Base-by-base conservation (phyloP, 2,797 vertebrate species). In the Sebastes hubbsi region DNA sequence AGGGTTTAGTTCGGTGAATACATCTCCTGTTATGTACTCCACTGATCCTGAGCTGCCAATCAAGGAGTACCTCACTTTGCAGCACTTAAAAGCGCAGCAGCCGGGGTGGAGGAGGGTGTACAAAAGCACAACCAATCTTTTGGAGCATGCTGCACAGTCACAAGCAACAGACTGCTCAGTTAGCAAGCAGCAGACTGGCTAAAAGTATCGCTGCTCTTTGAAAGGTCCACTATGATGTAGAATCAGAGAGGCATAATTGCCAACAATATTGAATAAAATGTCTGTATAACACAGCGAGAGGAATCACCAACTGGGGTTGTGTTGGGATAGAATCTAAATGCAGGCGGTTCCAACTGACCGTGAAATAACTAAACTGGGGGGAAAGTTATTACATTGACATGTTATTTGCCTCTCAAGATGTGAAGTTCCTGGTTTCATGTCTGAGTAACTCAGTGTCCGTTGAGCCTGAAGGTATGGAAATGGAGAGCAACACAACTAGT, bases 391-490 rank as follows among this genome's bases (percentile, higher is more conserved):
- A 58, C 14, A 77, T 86, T 85, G 67, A 62, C 75, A 73, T 76
- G 36, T 61, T 64, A 62, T 85, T 78, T 78, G 38, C 73, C 22
- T 70, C 72, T 77, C 65, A 60, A 70, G 24, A 81, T 75, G 49
- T 76, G 24, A 61, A 65, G 54, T 65, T 83, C 67, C 81, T 87
- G 89, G 90, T 93, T 94, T 94, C 89, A 89, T 88, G 91, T 93
- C 67, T 85, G 92, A 91, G 80, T 88, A 85, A 87, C 49, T 91
- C 83, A 59, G 80, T 75, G 68, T 42, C 38, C 16, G 81, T 82
- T 76, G 34, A 75, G 89, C 92, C 88, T 86, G 73, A 65, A 92
- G 90, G 78, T 87, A 77, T 64, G 80, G 82, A 87, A 86, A 77
- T 72, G 62, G 84, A 91, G 77, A 91, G 83, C 60, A 76, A 16